Base-by-base conservation (phyloP, 2,888 invertebrate species). In the Cordilura impudica region DNA sequence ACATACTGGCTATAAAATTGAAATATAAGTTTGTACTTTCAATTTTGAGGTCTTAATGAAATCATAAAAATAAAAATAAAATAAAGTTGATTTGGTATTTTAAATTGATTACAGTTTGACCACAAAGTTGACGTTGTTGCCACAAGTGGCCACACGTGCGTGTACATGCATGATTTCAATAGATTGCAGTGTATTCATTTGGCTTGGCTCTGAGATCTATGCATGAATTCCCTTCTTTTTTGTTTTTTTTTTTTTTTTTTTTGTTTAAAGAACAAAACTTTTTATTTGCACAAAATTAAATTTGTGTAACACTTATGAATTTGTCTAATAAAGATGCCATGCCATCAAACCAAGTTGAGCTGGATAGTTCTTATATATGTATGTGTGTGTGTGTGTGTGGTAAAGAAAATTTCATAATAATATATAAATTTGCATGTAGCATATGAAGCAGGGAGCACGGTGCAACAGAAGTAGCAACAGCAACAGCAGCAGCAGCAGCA, bases 81-180 rank as follows among this genome's bases (percentile, higher is more conserved):
- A 54, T 47, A 56, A 18, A 35, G 61, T 67, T 47, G 29, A 78
- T 66, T 74, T 74, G 74, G 31, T 74, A 78, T 78, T 78, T 78
- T 78, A 78, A 78, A 78, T 78, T 78, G 78, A 78, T 78, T 78
- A 78, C 78, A 66, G 74, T 78, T 78, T 60, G 74, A 78, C 78
- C 78, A 74, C 78, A 78, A 78, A 74, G 78, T 70, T 78, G 73
- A 78, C 78, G 74, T 74, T 78, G 70, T 74, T 74, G 74, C 74
- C 78, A 78, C 78, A 78, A 78, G 74, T 78, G 69, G 74, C 54
- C 74, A 74, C 78, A 78, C 78, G 78, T 75, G 74, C 78, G 73
- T 78, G 78, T 60, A 63, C 76, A 71, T 76, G 76, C 76, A 76
- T 76, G 70, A 78, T 66, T 78, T 66, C 66, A 23, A 8, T 69